Conservation (phyloP, 1,140 invertebrate genomes). For the Tachypleus tridentatus region DNA sequence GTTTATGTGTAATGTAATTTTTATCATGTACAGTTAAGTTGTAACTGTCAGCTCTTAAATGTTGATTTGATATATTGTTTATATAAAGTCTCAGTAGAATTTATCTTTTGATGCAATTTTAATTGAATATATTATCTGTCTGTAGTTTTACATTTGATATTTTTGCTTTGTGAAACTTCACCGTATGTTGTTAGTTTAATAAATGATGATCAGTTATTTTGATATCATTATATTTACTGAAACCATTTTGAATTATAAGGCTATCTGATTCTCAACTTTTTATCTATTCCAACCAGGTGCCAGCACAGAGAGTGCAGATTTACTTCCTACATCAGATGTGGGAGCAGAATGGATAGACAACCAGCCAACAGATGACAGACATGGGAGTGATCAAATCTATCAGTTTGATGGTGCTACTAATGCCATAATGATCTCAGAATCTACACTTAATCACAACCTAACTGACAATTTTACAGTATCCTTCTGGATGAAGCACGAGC, state of each 20-base stretch:
- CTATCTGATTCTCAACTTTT: constrained; percentile 2
- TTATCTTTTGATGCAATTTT: too few relatives aligned
- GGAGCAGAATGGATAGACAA: constrained; percentile 71
- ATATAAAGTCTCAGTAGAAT: too few relatives aligned
- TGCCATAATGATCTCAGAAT: constrained; percentile 65
- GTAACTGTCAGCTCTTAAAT: too few relatives aligned
- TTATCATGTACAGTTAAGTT: too few relatives aligned
- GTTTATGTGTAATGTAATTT: too few relatives aligned
- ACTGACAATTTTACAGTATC: constrained; percentile 73
- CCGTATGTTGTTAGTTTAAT: neutral
- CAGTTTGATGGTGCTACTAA: constrained; percentile 81
- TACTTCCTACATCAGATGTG: constrained; percentile 67
- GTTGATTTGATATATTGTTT: too few relatives aligned
- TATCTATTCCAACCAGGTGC: constrained; percentile 41
- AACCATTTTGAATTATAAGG: neutral
- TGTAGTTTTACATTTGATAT: neutral
- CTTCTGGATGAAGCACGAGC: constrained; percentile 82
- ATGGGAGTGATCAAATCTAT: constrained; percentile 80
- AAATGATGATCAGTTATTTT: neutral
- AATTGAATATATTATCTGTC: too few relatives aligned
- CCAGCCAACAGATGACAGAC: constrained; percentile 76
- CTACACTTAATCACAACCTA: constrained; percentile 45
- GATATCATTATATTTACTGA: neutral
- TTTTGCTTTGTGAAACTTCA: neutral
- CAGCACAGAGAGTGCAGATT: constrained; percentile 54